phyloP scores from a whole-genome alignment of 1,140 invertebrate genomes.

The Euschistus heros region DNA sequence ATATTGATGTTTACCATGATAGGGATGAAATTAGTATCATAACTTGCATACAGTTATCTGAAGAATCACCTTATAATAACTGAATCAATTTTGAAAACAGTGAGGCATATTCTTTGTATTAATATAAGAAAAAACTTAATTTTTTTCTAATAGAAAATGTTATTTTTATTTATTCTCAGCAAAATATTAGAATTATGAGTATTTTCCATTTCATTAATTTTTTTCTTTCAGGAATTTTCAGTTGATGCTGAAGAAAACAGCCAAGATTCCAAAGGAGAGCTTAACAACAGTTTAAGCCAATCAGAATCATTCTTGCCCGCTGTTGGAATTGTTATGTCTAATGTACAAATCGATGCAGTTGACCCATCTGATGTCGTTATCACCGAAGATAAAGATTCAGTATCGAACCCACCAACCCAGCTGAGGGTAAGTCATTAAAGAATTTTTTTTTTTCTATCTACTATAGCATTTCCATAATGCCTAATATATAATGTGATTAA shows the following conservation, averaged over 20 bases:
- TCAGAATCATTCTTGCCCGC: slow-evolving; percentile 46
- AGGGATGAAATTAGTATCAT: no score
- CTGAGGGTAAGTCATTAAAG: background rate
- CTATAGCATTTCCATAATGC: no score
- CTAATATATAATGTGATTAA: no score
- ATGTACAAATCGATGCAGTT: slow-evolving; percentile 29
- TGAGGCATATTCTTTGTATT: no score
- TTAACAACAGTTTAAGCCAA: slow-evolving; percentile 23
- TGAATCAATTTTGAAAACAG: no score
- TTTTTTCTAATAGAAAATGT: no score
- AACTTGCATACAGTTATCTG: no score
- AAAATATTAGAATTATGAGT: background rate
- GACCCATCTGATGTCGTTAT: slow-evolving; percentile 22
- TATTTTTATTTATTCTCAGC: background rate
- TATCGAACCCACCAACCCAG: background rate
- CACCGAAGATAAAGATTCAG: background rate
- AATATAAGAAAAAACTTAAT: no score
- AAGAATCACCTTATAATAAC: no score
- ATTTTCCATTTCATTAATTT: background rate
- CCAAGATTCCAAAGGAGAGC: slow-evolving; percentile 27
- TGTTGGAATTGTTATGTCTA: slow-evolving; percentile 52
- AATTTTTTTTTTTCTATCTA: background rate
- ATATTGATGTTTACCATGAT: no score
- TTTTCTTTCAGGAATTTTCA: background rate
- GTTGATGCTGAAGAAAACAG: background rate